These are phyloP conservation scores for Psylliodes chrysocephalus DNA, from an alignment of 2,888 invertebrate species.

Conservation along the genomic window DNA sequence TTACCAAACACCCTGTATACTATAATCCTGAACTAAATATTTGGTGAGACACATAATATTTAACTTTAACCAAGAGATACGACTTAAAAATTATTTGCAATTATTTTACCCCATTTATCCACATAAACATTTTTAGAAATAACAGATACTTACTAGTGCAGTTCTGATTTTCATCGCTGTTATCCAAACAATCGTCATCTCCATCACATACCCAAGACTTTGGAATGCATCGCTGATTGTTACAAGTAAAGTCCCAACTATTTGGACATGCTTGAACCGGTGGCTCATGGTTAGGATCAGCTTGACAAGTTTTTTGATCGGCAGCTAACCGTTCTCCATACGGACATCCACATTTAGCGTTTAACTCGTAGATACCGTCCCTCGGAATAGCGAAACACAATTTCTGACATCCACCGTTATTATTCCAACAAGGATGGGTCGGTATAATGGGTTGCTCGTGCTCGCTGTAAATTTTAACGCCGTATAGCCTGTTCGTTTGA, in stretches of 20 bases:
- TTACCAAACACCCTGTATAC: no score
- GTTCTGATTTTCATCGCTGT: slow-evolving; percentile 94
- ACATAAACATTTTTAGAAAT: no score
- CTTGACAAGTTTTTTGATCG: slow-evolving; percentile 77
- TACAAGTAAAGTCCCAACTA: slow-evolving; percentile 93
- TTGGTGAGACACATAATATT: no score
- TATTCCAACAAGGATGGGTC: slow-evolving; percentile 83
- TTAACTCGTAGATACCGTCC: slow-evolving; percentile 65
- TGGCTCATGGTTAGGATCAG: slow-evolving; percentile 87
- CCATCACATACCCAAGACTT: slow-evolving; percentile 97
- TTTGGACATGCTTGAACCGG: slow-evolving; percentile 90
- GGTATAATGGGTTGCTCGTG: slow-evolving; percentile 76
- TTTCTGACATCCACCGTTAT: slow-evolving; percentile 93
- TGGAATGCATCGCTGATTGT: slow-evolving; percentile 90
- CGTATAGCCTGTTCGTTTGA: slow-evolving; percentile 89
- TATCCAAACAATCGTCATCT: slow-evolving; percentile 95
- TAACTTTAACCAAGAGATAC: no score
- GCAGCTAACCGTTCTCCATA: slow-evolving; percentile 85
- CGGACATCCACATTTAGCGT: slow-evolving; percentile 88
- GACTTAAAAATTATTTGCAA: no score
- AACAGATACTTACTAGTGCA: slow-evolving; percentile 81
- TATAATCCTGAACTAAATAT: no score
- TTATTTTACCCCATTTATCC: no score
- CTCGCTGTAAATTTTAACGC: slow-evolving; percentile 86
- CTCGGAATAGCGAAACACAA: slow-evolving; percentile 92